These are phyloP conservation scores for Laupala kohalensis DNA, from an alignment of 1,140 invertebrate genomes.

Conservation along the genomic window DNA sequence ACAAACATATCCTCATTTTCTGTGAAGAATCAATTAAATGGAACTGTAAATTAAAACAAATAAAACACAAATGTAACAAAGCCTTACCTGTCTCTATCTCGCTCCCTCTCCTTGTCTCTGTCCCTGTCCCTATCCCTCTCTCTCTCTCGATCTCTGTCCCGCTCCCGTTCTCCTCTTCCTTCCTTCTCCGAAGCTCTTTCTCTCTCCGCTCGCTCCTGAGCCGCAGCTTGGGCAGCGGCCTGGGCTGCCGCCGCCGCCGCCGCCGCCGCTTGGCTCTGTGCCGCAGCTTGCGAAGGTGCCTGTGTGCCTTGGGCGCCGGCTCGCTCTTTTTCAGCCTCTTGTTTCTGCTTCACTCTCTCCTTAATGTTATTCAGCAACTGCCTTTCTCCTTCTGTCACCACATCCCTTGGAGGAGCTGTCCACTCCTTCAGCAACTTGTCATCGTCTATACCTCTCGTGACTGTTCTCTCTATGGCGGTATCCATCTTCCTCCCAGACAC, in stretches of 20 bases:
- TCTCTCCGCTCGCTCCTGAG: background rate
- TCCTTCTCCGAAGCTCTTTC: background rate
- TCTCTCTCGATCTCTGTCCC: too few relatives aligned
- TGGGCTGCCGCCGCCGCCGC: too few relatives aligned
- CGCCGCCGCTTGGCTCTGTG: background rate
- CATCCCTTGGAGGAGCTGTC: conserved; percentile 10
- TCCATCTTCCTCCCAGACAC: conserved; percentile 13
- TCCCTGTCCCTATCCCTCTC: too few relatives aligned
- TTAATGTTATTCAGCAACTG: conserved; percentile 13
- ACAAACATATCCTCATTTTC: too few relatives aligned
- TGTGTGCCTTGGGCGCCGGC: background rate
- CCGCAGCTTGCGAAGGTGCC: background rate
- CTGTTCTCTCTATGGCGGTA: conserved; percentile 24
- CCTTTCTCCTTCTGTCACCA: conserved; percentile 11
- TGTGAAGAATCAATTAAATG: too few relatives aligned
- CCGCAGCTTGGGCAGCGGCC: too few relatives aligned
- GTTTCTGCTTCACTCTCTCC: conserved; percentile 13
- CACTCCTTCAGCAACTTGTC: conserved; percentile 18
- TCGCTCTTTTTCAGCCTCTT: conserved; percentile 4
- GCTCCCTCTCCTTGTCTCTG: background rate
- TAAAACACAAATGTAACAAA: too few relatives aligned
- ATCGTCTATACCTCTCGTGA: too few relatives aligned
- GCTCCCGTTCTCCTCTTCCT: background rate
- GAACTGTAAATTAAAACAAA: too few relatives aligned
- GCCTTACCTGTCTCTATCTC: background rate